Evolutionary conservation across 2,797 vertebrate genomes (phyloP).

Genomic region (Acrossocheilus wenchowensis): DNA sequence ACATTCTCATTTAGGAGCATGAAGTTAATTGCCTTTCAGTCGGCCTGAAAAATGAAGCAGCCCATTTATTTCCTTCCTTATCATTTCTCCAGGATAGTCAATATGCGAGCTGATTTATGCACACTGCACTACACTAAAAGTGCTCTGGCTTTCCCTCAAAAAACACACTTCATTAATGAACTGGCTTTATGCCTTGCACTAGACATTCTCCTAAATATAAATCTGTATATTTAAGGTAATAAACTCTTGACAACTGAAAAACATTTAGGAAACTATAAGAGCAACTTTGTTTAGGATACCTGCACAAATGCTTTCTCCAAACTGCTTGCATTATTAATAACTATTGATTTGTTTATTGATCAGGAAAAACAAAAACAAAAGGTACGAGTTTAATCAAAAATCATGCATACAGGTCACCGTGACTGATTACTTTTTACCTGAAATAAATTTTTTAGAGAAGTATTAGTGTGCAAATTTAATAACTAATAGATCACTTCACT

Average conservation of each 20-base stretch:
- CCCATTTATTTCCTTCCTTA: conserved; percentile 50
- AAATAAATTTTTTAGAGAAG: background rate
- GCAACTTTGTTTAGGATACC: background rate
- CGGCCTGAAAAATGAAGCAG: conserved; percentile 53
- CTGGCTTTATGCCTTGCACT: conserved; percentile 56
- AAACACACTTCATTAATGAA: conserved; percentile 69
- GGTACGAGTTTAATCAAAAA: conserved; percentile 6
- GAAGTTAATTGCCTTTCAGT: conserved; percentile 71
- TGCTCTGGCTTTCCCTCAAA: conserved; percentile 70
- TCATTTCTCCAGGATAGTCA: conserved; percentile 58
- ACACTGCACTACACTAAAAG: conserved; percentile 71
- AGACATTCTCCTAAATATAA: conserved; percentile 43
- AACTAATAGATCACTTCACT: conserved; percentile 35
- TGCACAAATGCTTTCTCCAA: background rate
- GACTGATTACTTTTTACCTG: background rate
- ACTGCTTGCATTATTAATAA: conserved; percentile 51
- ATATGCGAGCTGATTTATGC: conserved; percentile 73
- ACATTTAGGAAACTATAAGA: background rate
- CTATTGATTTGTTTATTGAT: conserved; percentile 35
- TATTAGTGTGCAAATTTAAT: background rate
- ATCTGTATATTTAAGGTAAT: conserved; percentile 37
- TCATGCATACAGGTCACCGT: background rate
- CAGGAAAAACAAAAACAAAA: background rate
- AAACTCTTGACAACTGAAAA: background rate
- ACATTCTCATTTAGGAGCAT: conserved; percentile 66